These are phyloP conservation scores for Brachylomia viminalis DNA, from an alignment of 2,888 invertebrate species.

Conservation along the genomic window DNA sequence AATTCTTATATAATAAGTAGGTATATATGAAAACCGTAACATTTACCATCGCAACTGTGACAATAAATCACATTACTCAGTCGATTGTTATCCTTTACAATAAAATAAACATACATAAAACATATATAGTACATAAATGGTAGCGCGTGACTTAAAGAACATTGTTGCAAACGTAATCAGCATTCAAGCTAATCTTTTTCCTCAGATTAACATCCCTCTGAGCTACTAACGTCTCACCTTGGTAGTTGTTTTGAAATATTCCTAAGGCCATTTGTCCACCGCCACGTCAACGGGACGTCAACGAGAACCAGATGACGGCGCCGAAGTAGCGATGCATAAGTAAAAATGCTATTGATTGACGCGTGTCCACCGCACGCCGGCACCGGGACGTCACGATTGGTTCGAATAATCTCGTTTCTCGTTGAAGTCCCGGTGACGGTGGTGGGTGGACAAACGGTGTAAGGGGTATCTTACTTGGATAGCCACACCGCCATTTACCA, in stretches of 20 bases:
- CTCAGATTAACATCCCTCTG: conserved; percentile 38
- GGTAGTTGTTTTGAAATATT: conserved; percentile 19
- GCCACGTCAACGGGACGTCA: not conserved
- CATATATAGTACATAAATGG: conserved; percentile 21
- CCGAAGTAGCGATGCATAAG: not conserved
- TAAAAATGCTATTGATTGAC: not conserved
- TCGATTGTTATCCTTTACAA: conserved; percentile 39
- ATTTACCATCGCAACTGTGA: not conserved
- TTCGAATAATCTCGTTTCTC: not conserved
- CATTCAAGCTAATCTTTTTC: conserved; percentile 26
- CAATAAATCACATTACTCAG: conserved; percentile 36
- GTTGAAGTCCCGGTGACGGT: not conserved
- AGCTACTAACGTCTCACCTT: conserved; percentile 12
- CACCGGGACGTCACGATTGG: not conserved
- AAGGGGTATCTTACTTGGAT: not conserved
- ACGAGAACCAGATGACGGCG: not conserved
- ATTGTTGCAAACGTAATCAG: conserved; percentile 26
- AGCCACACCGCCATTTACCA: not conserved
- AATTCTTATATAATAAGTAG: not conserved
- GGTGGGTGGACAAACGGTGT: not conserved
- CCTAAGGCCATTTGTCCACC: not conserved
- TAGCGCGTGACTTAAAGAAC: conserved; percentile 24
- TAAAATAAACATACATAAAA: conserved; percentile 12
- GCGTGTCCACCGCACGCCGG: not conserved
- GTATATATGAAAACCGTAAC: not conserved